Base-by-base conservation (phyloP, 2,888 invertebrate species). In the Drosophila picticornis region DNA sequence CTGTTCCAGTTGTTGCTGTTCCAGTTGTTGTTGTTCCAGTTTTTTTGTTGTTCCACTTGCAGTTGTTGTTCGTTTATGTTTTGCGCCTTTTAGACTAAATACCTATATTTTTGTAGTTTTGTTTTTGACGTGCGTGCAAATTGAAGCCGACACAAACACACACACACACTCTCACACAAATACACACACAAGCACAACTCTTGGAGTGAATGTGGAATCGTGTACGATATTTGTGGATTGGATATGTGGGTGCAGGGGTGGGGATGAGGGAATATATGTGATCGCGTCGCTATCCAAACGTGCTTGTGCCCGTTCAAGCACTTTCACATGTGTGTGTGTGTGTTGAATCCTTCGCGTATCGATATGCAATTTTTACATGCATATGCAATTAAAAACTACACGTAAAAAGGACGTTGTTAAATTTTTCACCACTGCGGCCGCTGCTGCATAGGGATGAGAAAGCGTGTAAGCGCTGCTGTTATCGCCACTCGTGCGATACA, bases 61-160 rank as follows among this genome's bases (percentile, higher is more conserved):
- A 36, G 36, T 38, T 38, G 57, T 48, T 75, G 61, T 48, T 78
- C 22, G 40, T 63, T 34, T 40, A 52, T 60, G n/a, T 46, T 50
- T 36, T 29, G 40, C 46, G 51, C 55, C 53, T 76, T 64, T 51
- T 40, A 19, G 36, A 43, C 43, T 61, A 65, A 65, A 76, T 68
- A 75, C 50, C 57, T 72, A 65, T 51, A 59, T 60, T 56, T 62
- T 74, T 69, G 68, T 66, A 59, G 61, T 53, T 74, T 51, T 80
- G 55, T 81, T 77, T 62, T 66, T 79, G 70, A 65, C 71, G 73
- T 83, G 86, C 70, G 80, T 84, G 85, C 72, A 77, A 75, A 85
- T 82, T 76, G 76, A 88, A 87, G 90, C 90, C 85, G 90, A 89
- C 90, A 80, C 77, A 75, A 73, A 59, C 25, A 36, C 31, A 36